Conservation (phyloP, 2,797 vertebrate species). For the Poeciliopsis paucimaculata region DNA sequence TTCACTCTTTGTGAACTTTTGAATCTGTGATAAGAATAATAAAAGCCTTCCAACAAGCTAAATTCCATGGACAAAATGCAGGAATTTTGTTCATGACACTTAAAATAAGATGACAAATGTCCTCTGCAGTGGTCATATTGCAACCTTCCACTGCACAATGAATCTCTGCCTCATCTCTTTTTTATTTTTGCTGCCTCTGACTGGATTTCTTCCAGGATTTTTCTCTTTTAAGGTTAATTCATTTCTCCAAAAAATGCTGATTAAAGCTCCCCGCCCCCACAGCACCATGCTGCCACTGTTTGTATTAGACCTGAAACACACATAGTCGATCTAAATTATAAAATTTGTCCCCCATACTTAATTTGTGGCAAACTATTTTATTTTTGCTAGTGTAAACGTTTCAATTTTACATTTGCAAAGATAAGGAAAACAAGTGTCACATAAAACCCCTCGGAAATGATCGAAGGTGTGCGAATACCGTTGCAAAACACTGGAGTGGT, state of each 20-base stretch:
- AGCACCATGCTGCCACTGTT: background rate
- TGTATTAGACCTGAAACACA: too few species aligned
- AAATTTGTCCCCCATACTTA: background rate
- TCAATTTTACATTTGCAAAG: background rate
- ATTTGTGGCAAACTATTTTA: too few species aligned
- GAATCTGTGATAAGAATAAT: too few species aligned
- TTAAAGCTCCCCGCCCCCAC: background rate
- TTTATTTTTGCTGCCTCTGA: background rate
- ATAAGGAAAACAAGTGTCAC: background rate
- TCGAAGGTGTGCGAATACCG: background rate
- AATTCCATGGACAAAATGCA: too few species aligned
- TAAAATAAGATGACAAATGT: too few species aligned
- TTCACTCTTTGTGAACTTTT: too few species aligned
- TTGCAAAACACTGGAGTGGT: background rate
- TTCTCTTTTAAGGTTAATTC: background rate
- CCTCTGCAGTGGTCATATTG: too few species aligned
- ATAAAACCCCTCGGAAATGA: background rate
- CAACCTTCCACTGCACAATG: background rate
- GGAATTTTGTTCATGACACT: too few species aligned
- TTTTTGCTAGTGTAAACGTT: background rate
- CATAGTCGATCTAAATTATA: background rate
- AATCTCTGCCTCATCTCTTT: background rate
- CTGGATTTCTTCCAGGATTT: background rate
- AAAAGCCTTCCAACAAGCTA: too few species aligned
- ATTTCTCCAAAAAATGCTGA: background rate